Evolutionary conservation across 2,797 vertebrate species (phyloP).

Genomic region (Macropodus opercularis): DNA sequence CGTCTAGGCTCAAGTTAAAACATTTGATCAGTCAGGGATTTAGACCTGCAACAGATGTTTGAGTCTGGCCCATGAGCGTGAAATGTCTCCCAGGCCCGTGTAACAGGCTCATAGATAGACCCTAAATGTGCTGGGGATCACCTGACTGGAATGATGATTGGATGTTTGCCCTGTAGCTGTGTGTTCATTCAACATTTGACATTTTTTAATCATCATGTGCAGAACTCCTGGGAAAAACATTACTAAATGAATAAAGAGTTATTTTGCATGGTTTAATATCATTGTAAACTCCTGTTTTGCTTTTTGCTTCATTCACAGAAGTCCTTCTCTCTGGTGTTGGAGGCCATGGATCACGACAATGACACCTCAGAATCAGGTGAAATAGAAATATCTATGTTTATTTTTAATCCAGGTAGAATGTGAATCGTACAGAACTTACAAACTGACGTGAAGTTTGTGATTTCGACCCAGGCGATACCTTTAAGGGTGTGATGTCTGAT

Average conservation of each 20-base stretch:
- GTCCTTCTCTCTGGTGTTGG: slow-evolving; percentile 79
- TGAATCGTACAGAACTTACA: not conserved
- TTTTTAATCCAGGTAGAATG: not conserved
- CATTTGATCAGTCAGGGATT: not conserved
- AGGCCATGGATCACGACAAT: slow-evolving; percentile 77
- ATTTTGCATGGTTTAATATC: not conserved
- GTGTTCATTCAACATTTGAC: too few species aligned
- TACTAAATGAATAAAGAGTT: not conserved
- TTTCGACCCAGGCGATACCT: too few species aligned
- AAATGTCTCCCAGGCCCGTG: not conserved
- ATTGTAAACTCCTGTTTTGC: slow-evolving; percentile 18
- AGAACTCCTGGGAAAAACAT: too few species aligned
- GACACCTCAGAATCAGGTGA: slow-evolving; percentile 71
- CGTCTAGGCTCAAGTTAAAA: not conserved
- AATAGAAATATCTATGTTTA: not conserved
- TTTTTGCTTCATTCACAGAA: slow-evolving; percentile 65
- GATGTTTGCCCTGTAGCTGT: too few species aligned
- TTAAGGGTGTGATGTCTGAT: too few species aligned
- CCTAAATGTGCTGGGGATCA: not conserved
- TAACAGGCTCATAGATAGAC: not conserved
- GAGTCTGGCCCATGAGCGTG: too few species aligned
- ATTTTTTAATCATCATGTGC: too few species aligned
- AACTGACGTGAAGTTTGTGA: too few species aligned
- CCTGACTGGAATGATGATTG: too few species aligned
- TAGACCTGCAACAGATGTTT: not conserved